Evolutionary conservation across 2,888 invertebrate genomes (phyloP).

Genomic region (Saturnia japonica): DNA sequence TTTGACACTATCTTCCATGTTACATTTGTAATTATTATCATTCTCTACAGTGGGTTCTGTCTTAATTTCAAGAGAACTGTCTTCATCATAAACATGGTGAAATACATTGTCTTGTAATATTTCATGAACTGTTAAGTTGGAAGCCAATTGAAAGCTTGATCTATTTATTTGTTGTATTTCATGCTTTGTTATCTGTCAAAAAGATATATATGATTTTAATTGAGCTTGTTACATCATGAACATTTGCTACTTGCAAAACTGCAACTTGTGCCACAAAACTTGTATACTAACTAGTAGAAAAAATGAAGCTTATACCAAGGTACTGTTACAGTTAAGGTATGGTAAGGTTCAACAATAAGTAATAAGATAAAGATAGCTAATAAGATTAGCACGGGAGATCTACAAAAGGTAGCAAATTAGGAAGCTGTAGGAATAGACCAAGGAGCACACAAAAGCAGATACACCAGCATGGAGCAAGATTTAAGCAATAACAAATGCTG

Average conservation of each 20-base stretch:
- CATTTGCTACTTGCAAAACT: neutral
- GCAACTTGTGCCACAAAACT: neutral
- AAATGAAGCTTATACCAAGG: too few species aligned
- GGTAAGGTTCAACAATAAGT: too few species aligned
- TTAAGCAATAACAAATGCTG: neutral
- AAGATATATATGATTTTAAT: neutral
- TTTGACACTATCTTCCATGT: conserved; percentile 45
- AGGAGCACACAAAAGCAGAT: too few species aligned
- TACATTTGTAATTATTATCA: conserved; percentile 21
- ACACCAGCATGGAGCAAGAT: too few species aligned
- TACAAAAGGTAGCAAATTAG: too few species aligned
- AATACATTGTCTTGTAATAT: conserved; percentile 27
- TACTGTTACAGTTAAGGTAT: too few species aligned
- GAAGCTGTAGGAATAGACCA: too few species aligned
- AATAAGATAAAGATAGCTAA: too few species aligned
- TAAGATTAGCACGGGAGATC: too few species aligned
- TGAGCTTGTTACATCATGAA: neutral
- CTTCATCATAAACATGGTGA: conserved; percentile 23
- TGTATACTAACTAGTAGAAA: neutral
- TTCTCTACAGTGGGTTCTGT: conserved; percentile 35
- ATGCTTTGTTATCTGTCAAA: conserved; percentile 44
- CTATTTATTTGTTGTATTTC: conserved; percentile 48
- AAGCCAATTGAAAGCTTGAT: conserved; percentile 38
- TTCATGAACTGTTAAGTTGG: conserved; percentile 34
- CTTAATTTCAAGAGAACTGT: conserved; percentile 36